phyloP scores from a whole-genome alignment of 92 coral and sea anemone genomes.

The Epizoanthus rinbou region DNA sequence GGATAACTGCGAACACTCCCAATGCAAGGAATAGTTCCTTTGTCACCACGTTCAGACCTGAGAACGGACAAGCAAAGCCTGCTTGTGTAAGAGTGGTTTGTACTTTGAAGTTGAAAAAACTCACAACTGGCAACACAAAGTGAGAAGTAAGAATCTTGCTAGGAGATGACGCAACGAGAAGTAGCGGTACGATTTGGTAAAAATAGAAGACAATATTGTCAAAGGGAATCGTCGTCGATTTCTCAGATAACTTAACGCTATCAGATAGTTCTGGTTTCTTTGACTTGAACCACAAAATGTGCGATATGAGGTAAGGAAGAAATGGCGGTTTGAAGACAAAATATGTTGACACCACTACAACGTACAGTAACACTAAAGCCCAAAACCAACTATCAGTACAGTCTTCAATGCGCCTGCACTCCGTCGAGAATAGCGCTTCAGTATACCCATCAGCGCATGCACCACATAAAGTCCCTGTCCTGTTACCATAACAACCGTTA shows the following conservation, averaged over 20 bases:
- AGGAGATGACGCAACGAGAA: constrained; percentile 50
- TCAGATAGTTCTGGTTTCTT: neutral
- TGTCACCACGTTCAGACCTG: constrained; percentile 57
- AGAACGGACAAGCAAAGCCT: constrained; percentile 63
- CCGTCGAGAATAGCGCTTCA: constrained; percentile 62
- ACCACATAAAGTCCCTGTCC: constrained; percentile 74
- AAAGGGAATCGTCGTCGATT: neutral
- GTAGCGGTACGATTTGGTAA: constrained; percentile 65
- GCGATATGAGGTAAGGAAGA: constrained; percentile 45
- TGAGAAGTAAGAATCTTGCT: constrained; percentile 28
- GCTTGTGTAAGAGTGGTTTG: constrained; percentile 11
- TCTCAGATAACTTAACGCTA: constrained; percentile 4
- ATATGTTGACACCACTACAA: constrained; percentile 44
- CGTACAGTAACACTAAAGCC: constrained; percentile 54
- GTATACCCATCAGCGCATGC: constrained; percentile 66
- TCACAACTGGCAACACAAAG: constrained; percentile 17
- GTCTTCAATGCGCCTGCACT: constrained; percentile 51
- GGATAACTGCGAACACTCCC: constrained; percentile 50
- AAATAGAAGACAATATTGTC: constrained; percentile 71
- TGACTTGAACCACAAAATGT: constrained; percentile 60
- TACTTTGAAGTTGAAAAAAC: constrained; percentile 49
- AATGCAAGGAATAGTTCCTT: constrained; percentile 55
- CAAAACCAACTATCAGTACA: constrained; percentile 76
- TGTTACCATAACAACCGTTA: constrained; percentile 69
- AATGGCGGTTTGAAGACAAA: constrained; percentile 60